Evolutionary conservation across 2,888 invertebrate species (phyloP).

Genomic region (Dicranocentrus wangi): DNA sequence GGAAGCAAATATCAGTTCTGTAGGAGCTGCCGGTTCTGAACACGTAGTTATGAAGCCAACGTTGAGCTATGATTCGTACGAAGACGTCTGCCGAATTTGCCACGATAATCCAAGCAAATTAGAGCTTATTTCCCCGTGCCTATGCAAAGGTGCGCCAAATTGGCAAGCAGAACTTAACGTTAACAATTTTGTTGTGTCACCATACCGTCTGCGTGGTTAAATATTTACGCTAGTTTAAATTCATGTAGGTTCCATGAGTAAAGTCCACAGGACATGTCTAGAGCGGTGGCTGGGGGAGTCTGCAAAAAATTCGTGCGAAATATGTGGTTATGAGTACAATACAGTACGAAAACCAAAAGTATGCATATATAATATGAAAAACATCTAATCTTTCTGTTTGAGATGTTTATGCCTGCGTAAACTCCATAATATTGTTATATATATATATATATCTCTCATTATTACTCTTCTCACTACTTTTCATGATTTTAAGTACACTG

Average conservation of each 20-base stretch:
- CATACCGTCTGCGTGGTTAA: background rate
- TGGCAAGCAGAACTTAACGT: background rate
- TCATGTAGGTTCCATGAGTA: constrained; percentile 71
- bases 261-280: constrained; percentile 70
- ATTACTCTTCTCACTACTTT: no score
- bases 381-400: no score
- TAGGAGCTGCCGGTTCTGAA: background rate
- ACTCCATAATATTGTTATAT: no score
- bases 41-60: constrained; percentile 23
- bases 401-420: no score
- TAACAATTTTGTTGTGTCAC: background rate
- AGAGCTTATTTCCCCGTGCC: constrained; percentile 70
- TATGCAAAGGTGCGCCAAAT: constrained; percentile 70
- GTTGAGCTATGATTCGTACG: constrained; percentile 62
- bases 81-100: constrained; percentile 70
- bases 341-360: constrained; percentile 70
- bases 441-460: background rate
- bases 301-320: constrained; percentile 69
- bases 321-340: constrained; percentile 65
- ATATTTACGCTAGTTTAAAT: background rate
- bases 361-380: background rate
- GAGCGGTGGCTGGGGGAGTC: constrained; percentile 72
- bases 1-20: background rate
- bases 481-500: constrained; percentile 66
- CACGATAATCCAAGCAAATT: constrained; percentile 71